Evolutionary conservation across 2,888 invertebrate species (phyloP).

Genomic region (Hirtodrosophila trivittata): DNA sequence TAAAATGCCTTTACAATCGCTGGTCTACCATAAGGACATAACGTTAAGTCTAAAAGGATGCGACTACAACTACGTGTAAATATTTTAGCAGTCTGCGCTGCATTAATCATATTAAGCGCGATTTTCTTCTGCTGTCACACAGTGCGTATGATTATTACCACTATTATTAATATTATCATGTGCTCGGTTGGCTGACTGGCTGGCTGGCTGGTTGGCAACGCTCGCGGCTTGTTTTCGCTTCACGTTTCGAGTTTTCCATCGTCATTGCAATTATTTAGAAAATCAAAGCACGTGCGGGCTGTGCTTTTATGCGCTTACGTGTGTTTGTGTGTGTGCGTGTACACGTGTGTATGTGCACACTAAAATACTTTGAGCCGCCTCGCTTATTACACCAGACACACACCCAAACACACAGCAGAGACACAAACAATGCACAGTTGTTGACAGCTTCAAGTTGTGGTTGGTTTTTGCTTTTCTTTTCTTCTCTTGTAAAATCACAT

Average conservation of each 20-base stretch:
- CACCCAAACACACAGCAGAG: constrained; percentile 7
- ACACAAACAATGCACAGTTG: constrained; percentile 48
- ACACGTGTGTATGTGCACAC: constrained; percentile 34
- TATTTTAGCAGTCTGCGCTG: constrained; percentile 60
- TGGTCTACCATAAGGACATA: constrained; percentile 25
- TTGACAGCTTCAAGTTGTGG: constrained; percentile 60
- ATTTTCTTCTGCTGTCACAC: constrained; percentile 58
- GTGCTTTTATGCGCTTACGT: constrained; percentile 72
- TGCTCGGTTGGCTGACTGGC: constrained; percentile 24
- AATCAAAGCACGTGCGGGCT: constrained; percentile 74
- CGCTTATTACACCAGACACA: constrained; percentile 60
- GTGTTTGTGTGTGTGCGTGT: constrained; percentile 22
- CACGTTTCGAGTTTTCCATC: constrained; percentile 34
- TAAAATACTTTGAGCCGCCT: constrained; percentile 68
- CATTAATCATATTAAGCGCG: constrained; percentile 74
- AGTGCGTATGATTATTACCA: constrained; percentile 78
- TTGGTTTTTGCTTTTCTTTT: constrained; percentile 25
- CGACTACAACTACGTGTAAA: constrained; percentile 61
- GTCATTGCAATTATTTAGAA: constrained; percentile 75
- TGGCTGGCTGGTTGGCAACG: constrained; percentile 15
- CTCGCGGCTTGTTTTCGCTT: constrained; percentile 42
- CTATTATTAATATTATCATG: constrained; percentile 78
- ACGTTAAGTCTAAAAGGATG: constrained; percentile 10
- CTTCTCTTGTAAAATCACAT: constrained; percentile 16
- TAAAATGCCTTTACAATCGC: constrained; percentile 23